Evolutionary conservation across 2,797 vertebrate species (phyloP), one percentile per base, ranked within the genome.

Genomic region (Borostomias antarcticus): DNA sequence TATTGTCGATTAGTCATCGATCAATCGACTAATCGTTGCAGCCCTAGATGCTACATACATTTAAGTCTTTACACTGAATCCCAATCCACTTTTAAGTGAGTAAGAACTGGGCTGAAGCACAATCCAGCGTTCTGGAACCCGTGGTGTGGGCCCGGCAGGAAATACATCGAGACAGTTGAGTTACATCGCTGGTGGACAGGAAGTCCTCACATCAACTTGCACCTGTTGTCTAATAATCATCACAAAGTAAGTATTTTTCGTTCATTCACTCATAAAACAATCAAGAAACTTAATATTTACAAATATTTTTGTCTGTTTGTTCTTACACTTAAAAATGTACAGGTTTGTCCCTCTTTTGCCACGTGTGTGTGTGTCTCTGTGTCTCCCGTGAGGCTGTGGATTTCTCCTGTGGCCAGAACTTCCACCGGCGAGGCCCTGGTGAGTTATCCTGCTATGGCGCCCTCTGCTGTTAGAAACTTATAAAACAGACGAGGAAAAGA

Each of bases 321-420:
- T 87, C 87, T 89, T 90, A 92, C 89, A 92, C 80, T 87, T 91
- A 89, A 89, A 93, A 93, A 93, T 93, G 86, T 92, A 93, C 92
- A 92, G 85, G 89, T 90, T 81, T 79, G 75, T 85, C 83, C 75
- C 77, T 82, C 71, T 71, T 78, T 75, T 72, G 66, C 74, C 47
- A 74, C 61, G 69, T 73, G 54, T 78, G 54, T 78, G 75, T 82
- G 69, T 64, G 65, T 81, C 78, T 21, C 51, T 80, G 69, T 83
- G 65, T 81, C 69, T 69, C 67, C 51, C 56, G 69, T 58, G 50
- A 75, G 70, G n/a, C 79, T 59, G 64, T 66, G 40, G 13, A 70
- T 70, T 67, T 80, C 61, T 35, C 58, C 70, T 69, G 53, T 37
- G 23, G 70, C 63, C 72, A 40, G 61, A 11, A 32, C 28, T 70